Base-by-base conservation (phyloP, 2,113 vertebrate genomes). In the Microtus richardsoni region DNA sequence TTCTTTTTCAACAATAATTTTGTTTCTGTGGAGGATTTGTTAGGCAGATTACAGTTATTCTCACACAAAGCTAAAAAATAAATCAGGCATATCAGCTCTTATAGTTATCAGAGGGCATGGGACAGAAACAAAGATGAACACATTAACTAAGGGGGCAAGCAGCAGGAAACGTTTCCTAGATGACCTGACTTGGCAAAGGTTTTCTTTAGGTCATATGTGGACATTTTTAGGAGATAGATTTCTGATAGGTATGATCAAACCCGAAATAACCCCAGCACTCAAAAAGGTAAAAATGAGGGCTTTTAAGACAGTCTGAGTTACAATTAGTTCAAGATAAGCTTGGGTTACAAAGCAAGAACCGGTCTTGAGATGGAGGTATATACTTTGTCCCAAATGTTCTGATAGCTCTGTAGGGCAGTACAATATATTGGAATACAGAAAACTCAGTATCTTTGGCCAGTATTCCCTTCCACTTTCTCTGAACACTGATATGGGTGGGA, bases 1-100 rank as follows among this genome's bases (percentile, higher is more conserved):
- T 86, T 84, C 82, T 92, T 87, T 73, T 91, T 95, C 30, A 87
- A 39, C 9, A 54, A 11, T 47, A 84, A 62, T 87, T 93, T 93
- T 92, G 4, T 70, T 79, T 90, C 70, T 77, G 8, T 3, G 2
- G 41, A 80, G 36, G n/a, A 92, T 94, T 71, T 91, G 36, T 16
- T 91, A 70, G 44, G 10, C 5, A 85, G 7, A 41, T 0, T 1
- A 60, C 90, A 39, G 30, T 44, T 66, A 78, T 62, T 85, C 68
- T 90, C 22, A 66, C 5, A 71, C 44, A 11, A 0, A 89, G n/a
- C 22, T 87, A 74, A 44, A 22, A 21, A n/a, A 77, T 36, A 88
- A 16, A 44, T 62, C 8, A 77, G 26, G 1, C 22, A 75, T 71
- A 52, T 89, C 68, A 47, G 62, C 26, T 54, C 87, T 94, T 66